Base-by-base conservation (phyloP, 2,888 invertebrate genomes). In the Pherbina coryleti region DNA sequence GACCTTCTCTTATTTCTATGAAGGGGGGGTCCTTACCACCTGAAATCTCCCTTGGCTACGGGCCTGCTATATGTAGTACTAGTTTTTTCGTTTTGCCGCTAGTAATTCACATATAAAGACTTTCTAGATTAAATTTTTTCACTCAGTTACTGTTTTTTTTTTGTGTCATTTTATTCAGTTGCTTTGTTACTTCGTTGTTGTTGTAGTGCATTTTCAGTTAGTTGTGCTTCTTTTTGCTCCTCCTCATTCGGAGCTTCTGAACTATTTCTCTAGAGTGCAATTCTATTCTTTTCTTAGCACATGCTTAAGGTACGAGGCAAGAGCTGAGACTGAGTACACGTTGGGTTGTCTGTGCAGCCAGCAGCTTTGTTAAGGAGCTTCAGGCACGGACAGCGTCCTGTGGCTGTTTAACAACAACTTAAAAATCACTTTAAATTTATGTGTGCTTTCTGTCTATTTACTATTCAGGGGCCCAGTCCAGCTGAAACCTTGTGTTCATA, bases 81-180 rank as follows among this genome's bases (percentile, higher is more conserved):
- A 3, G 9, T 60, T 7, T 5, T 17, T 25, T 19, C 0, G 9
- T 22, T 57, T 66, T 66, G 31, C 66, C 67, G 19, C 37, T 37
- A n/a, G 67, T 19, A 67, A 67, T 67, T 44, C 44, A 9, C 37
- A 67, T 19, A 67, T 67, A 37, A 67, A 37, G 67, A 67, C 37
- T 67, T 67, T 44, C 37, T 67, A 44, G 67, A 67, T 67, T 19
- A 67, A 17, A 67, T 67, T 67, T 67, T 37, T 67, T 67, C 14
- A 5, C 22, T 22, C 17, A 19, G 17, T 19, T 11, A 31, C 31
- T 22, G 31, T 11, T 67, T 19, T 31, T 37, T 67, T 34, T 66
- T 9, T 22, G 19, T 57, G 22, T 37, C 37, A 34, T 22, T 19
- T 22, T 44, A 8, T 37, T 28, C 11, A 14, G 25, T 22, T 28